These are phyloP conservation scores for Falcaria lacertinaria DNA, from an alignment of 2,888 invertebrate genomes.

Conservation along the genomic window DNA sequence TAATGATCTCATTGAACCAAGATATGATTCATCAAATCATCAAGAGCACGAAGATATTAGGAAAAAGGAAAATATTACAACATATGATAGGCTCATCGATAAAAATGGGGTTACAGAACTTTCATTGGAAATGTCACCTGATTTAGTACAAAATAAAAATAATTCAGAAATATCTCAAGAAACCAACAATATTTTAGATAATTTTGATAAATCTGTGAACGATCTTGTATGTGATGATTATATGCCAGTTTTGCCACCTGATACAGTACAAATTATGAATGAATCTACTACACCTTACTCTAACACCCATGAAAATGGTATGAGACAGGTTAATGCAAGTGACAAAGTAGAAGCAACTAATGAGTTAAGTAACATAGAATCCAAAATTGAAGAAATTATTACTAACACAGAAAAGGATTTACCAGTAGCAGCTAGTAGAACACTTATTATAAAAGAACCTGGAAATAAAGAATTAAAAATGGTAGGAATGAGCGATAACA, in stretches of 20 bases:
- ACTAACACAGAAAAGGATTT: slow-evolving; percentile 3
- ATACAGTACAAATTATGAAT: slow-evolving; percentile 60
- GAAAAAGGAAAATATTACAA: background rate
- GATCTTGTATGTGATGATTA: slow-evolving; percentile 15
- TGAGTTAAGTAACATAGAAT: background rate
- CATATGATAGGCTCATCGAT: background rate
- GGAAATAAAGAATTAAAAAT: slow-evolving; percentile 11
- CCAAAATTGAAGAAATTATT: background rate
- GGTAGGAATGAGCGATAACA: too few relatives aligned
- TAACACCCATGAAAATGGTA: background rate
- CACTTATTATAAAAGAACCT: background rate
- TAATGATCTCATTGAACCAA: slow-evolving; percentile 25
- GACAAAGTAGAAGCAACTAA: slow-evolving; percentile 9
- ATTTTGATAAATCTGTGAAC: background rate
- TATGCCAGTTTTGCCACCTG: slow-evolving; percentile 44
- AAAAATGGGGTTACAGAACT: background rate
- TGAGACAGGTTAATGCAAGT: background rate
- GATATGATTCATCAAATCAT: slow-evolving; percentile 11
- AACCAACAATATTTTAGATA: slow-evolving; percentile 12
- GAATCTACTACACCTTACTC: slow-evolving; percentile 20
- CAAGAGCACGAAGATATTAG: slow-evolving; percentile 4
- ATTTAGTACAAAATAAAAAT: slow-evolving; percentile 46
- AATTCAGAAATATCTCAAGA: slow-evolving; percentile 14
- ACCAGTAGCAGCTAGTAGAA: slow-evolving; percentile 5
- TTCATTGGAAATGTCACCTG: slow-evolving; percentile 30